Conservation (phyloP, 2,113 vertebrate genomes). For the Archocentrus centrarchus region DNA sequence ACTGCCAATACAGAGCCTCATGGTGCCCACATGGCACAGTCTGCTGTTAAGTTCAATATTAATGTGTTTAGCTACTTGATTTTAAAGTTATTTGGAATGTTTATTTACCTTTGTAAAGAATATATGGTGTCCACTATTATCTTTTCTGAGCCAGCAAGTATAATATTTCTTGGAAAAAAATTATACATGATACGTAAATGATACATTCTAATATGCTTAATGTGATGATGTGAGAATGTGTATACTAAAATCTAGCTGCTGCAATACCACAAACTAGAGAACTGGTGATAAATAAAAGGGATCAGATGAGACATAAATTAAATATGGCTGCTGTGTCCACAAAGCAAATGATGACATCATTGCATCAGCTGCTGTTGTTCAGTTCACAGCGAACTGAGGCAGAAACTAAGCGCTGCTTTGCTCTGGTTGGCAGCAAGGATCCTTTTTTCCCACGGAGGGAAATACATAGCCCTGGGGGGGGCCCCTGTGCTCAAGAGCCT, state of each 20-base stretch:
- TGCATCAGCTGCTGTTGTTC: slow-evolving; percentile 55
- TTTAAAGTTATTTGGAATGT: not conserved
- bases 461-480: slow-evolving; percentile 24
- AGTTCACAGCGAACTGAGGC: slow-evolving; percentile 41
- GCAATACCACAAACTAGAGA: slow-evolving; percentile 33
- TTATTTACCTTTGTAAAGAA: not conserved
- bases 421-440: slow-evolving; percentile 32
- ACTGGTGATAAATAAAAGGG: slow-evolving; percentile 40
- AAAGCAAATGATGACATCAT: slow-evolving; percentile 59
- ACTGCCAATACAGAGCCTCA: not conserved
- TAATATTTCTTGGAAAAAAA: not conserved
- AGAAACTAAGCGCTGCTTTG: slow-evolving; percentile 22
- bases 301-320: slow-evolving; percentile 64
- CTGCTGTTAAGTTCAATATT: not conserved
- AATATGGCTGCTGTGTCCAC: slow-evolving; percentile 63
- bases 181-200: not conserved
- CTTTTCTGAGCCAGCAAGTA: not conserved
- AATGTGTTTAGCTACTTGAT: slow-evolving; percentile 4
- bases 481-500: slow-evolving; percentile 16
- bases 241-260: slow-evolving; percentile 17
- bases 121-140: not conserved
- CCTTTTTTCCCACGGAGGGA: slow-evolving; percentile 52
- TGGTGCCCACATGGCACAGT: not conserved
- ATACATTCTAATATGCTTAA: not conserved
- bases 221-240: not conserved